Base-by-base conservation (phyloP, 1,140 invertebrate genomes). In the Aphelinus atriplicis region DNA sequence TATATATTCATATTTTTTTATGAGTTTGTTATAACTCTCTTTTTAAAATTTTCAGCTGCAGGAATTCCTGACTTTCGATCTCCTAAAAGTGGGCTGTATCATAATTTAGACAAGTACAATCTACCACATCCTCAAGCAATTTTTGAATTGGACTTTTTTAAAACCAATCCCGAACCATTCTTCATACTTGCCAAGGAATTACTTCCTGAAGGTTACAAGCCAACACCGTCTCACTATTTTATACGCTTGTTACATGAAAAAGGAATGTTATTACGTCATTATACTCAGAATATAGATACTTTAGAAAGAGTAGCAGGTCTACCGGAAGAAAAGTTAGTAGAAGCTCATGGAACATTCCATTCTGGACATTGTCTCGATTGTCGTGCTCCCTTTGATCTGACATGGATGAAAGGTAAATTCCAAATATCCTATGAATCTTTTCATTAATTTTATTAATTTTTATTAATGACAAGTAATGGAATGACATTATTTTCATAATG, bases 31-130 rank as follows among this genome's bases (percentile, higher is more conserved):
- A 67, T 45, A 60, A 58, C 56, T 66, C 55, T 62, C 70, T 60
- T 75, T 55, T 26, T 43, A 7, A 1, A 55, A 57, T 65, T 78
- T 79, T 56, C 85, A 95, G 96, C 96, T 87, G 95, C 96, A 76
- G 97, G 97, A 73, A 98, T 98, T 82, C 97, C 97, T 57, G 97
- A 98, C 86, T 97, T 96, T 88, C 92, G 97, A 26, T 96, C 95
- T 50, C 96, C 96, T 4, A 94, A 93, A 48, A 95, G 93, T 77
- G 97, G 97, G 3, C 87, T 99, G 1, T 99, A 99, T 88, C 91
- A 95, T 83, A 98, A 98, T 86, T 89, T 99, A 51, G 90, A 94
- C 76, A 96, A 98, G 85, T 98, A 97, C 84, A 93, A 97, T 80
- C 89, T 98, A 60, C 95, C 96, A 0, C 91, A 97, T 89, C 96